Conservation (phyloP, 1,140 invertebrate species). For the Proctacanthus coquilletti region DNA sequence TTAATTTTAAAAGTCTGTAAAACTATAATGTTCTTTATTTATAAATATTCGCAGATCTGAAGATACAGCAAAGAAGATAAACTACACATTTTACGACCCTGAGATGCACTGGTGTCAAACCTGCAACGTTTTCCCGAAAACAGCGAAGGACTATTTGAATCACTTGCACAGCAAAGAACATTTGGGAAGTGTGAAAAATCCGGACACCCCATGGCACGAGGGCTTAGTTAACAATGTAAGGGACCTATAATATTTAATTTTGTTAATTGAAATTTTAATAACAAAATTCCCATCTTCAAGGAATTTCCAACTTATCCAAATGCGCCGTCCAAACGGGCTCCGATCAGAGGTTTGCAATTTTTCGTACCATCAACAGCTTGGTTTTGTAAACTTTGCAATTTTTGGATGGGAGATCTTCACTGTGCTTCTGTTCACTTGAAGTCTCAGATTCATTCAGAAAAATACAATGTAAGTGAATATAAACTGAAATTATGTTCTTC, state of each 20-base stretch:
- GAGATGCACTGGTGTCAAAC: conserved; percentile 77
- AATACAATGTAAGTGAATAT: conserved; percentile 50
- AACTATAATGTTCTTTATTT: no score
- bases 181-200: conserved; percentile 46
- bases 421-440: conserved; percentile 72
- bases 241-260: neutral
- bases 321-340: conserved; percentile 56
- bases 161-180: conserved; percentile 66
- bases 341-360: conserved; percentile 71
- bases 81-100: conserved; percentile 72
- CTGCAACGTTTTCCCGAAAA: conserved; percentile 71
- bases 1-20: no score
- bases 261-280: no score
- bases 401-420: conserved; percentile 74
- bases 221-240: conserved; percentile 30
- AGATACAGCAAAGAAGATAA: conserved; percentile 43
- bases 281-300: conserved; percentile 34
- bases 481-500: conserved; percentile 3
- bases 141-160: conserved; percentile 67
- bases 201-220: conserved; percentile 65
- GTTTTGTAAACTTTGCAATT: conserved; percentile 74
- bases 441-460: conserved; percentile 55
- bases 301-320: conserved; percentile 48
- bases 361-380: conserved; percentile 71
- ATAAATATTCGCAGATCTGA: no score